A percentile compares a stretch with the other conserved stretches of the same genome.
These are phyloP conservation scores for Semnornis frantzii DNA, from an alignment of 2,113 vertebrate genomes.

Conservation along the genomic window DNA sequence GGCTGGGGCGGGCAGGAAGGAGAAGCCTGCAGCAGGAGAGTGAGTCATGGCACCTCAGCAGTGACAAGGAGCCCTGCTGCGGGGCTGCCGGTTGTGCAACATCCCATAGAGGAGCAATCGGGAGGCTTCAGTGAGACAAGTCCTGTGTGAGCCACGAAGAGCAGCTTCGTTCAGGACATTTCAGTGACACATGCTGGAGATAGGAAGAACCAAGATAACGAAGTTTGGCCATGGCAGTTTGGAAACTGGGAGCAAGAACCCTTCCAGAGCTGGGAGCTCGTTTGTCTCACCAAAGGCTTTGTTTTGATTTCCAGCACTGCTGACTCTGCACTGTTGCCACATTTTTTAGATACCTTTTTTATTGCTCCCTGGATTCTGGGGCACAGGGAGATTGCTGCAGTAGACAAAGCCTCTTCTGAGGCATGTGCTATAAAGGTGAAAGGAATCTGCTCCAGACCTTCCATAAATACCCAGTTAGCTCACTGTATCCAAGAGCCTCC, in stretches of 20 bases:
- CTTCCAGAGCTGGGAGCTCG: not conserved
- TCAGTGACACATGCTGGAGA: not conserved
- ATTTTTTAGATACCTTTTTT: slow-evolving; percentile 31
- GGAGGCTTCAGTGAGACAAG: not conserved
- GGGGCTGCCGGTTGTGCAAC: not conserved
- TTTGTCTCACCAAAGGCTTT: not conserved
- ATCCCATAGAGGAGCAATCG: not conserved
- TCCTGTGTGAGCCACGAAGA: not conserved
- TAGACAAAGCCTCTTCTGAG: not conserved
- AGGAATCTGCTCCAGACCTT: not conserved
- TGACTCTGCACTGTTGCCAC: not conserved
- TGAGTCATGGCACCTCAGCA: not conserved
- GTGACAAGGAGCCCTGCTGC: not conserved
- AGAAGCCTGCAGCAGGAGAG: slow-evolving; percentile 17
- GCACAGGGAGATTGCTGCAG: not conserved
- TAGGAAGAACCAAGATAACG: not conserved
- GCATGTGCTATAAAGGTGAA: not conserved
- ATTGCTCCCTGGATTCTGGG: not conserved
- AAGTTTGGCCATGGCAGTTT: not conserved
- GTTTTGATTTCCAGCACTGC: not conserved
- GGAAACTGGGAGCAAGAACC: not conserved
- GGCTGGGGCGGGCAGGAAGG: not conserved
- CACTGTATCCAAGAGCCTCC: not conserved
- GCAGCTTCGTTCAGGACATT: not conserved
- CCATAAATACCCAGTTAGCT: not conserved